Evolutionary conservation across 1,140 invertebrate genomes (phyloP).

Genomic region (Leptinotarsa lineolata): DNA sequence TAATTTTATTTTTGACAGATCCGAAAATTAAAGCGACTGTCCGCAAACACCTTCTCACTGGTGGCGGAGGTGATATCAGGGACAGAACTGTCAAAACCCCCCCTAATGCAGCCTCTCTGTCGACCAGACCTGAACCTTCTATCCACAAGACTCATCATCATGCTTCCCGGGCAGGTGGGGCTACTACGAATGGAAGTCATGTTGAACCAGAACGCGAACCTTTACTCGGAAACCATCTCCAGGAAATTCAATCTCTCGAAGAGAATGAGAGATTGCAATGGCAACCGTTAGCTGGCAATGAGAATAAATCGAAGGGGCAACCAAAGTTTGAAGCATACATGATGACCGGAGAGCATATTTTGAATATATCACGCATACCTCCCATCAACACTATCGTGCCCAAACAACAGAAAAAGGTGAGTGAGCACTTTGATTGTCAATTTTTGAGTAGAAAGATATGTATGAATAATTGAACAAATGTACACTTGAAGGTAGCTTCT

Average conservation of each 20-base stretch:
- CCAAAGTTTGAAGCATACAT: conserved; percentile 87
- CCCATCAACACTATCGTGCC: conserved; percentile 66
- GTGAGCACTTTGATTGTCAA: neutral
- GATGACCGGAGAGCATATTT: conserved; percentile 95
- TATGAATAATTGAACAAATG: too few species aligned
- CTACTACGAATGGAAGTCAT: conserved; percentile 58
- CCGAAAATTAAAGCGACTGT: conserved; percentile 82
- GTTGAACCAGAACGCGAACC: conserved; percentile 57
- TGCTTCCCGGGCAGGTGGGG: conserved; percentile 35
- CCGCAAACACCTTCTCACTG: conserved; percentile 71
- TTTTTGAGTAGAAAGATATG: too few species aligned
- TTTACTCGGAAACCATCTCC: conserved; percentile 46
- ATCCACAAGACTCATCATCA: conserved; percentile 41
- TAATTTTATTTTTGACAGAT: conserved; percentile 61
- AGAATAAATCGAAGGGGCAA: conserved; percentile 50
- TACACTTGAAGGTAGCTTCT: too few species aligned
- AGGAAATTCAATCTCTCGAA: conserved; percentile 47
- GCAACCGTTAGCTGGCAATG: conserved; percentile 58
- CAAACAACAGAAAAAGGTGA: conserved; percentile 69
- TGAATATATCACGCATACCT: conserved; percentile 83
- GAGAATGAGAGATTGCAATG: conserved; percentile 62
- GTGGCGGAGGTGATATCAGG: conserved; percentile 41
- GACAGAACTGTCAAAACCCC: conserved; percentile 13
- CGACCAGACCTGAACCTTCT: conserved; percentile 34
- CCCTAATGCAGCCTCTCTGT: neutral